Base-by-base conservation (phyloP, 2,113 vertebrate genomes). In the Daphoenositta chrysoptera region DNA sequence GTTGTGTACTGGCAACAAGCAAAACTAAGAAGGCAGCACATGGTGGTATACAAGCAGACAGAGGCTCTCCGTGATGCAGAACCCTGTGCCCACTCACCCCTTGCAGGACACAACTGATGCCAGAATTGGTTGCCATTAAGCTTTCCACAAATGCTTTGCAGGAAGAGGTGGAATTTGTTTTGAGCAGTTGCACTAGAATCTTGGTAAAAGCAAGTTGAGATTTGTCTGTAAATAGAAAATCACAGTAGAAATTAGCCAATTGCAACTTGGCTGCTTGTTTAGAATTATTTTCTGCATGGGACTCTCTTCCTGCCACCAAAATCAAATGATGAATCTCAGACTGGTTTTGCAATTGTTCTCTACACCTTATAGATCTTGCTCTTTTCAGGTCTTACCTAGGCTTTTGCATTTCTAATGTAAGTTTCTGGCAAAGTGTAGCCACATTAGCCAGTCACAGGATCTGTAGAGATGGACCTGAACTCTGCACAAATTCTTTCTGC, bases 41-140 rank as follows among this genome's bases (percentile, higher is more conserved):
- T 0, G 3, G 35, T 42, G 20, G 12, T 60, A 44, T 50, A 4
- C 30, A n/a, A 23, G 53, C 28, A 68, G 40, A 47, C 16, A 39
- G 18, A 18, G 35, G 53, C 9, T 82, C 9, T 69, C 17, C 11
- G 7, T 22, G 42, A 21, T 26, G 28, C 42, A 81, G 42, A 68
- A 21, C n/a, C 42, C 28, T 57, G n/a, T 33, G 53, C 15, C 28
- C 3, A 1, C 4, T 14, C 1, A 0, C 33, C 18, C 30, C 18
- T 13, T 35, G 15, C 31, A 50, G 37, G 24, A 30, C 19, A 35
- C 31, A 42, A 8, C 12, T 51, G 24, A 24, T 50, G 13, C 24
- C 65, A 60, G 35, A 42, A 82, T 3, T 60, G 7, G 35, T 51
- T 70, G 7, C 37, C 31, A 51, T 35, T 30, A 60, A 42, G 10